These are phyloP conservation scores for Acropternis orthonyx DNA, from an alignment of 2,797 vertebrate species.

Conservation along the genomic window DNA sequence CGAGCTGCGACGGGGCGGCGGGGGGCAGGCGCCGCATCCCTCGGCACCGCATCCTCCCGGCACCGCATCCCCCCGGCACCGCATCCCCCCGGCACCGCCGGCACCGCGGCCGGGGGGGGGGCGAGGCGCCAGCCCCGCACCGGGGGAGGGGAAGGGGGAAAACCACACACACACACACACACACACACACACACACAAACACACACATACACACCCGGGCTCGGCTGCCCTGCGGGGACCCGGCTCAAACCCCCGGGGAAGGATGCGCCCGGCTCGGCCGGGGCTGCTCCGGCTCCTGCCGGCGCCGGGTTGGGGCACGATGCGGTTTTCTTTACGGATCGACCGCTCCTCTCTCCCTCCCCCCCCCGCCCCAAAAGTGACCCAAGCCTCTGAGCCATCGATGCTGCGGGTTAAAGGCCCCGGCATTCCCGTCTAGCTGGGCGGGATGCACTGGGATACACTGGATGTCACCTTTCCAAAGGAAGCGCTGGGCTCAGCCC, in stretches of 20 bases:
- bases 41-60: no score
- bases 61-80: no score
- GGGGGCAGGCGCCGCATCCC: background rate
- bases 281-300: background rate
- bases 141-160: background rate
- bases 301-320: background rate
- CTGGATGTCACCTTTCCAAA: background rate
- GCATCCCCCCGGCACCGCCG: background rate
- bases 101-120: background rate
- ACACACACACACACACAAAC: background rate
- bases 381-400: background rate
- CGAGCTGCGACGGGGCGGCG: slow-evolving; percentile 44
- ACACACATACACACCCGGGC: background rate
- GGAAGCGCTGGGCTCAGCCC: background rate
- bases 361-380: background rate
- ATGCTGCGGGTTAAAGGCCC: background rate
- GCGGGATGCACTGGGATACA: background rate
- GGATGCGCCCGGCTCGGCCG: background rate
- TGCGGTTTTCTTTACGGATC: slow-evolving; percentile 16
- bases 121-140: background rate
- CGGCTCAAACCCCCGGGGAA: background rate
- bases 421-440: background rate
- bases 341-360: background rate
- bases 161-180: background rate
- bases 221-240: background rate